Evolutionary conservation across 2,113 vertebrate species (phyloP).

Genomic region (Oncorhynchus mykiss): DNA sequence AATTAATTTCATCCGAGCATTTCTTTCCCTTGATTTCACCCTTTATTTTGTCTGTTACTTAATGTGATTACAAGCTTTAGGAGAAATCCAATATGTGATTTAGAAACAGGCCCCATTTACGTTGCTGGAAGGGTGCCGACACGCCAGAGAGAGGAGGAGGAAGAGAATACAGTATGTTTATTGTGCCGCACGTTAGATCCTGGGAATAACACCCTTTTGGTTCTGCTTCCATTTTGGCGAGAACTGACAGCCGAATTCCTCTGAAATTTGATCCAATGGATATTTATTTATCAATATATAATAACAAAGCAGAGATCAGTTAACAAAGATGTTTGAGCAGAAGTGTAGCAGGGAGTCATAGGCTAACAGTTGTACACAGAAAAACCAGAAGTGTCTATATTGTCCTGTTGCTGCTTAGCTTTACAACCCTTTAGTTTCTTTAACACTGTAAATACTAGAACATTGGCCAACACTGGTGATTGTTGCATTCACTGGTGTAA

Average conservation of each 20-base stretch:
- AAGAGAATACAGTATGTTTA: not conserved
- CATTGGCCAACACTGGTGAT: too few species aligned
- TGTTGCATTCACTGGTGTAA: too few species aligned
- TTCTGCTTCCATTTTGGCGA: constrained; percentile 10
- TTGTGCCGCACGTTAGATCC: not conserved
- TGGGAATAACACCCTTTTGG: not conserved
- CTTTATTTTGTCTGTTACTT: constrained; percentile 15
- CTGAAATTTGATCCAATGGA: not conserved
- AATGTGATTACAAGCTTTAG: constrained; percentile 18
- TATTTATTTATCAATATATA: not conserved
- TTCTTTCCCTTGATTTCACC: constrained; percentile 5
- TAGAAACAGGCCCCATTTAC: not conserved
- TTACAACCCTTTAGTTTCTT: too few species aligned
- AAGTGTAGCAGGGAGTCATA: too few species aligned
- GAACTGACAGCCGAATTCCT: not conserved
- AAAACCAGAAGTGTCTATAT: too few species aligned
- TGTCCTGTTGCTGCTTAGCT: not conserved
- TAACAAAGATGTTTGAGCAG: too few species aligned
- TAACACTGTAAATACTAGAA: too few species aligned
- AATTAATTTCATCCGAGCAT: constrained; percentile 12
- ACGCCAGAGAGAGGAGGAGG: not conserved
- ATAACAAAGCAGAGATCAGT: not conserved
- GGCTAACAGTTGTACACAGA: too few species aligned
- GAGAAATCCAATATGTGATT: constrained; percentile 20
- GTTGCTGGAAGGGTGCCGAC: constrained; percentile 2